Conservation (phyloP, 2,113 vertebrate genomes). For the Tenrec ecaudatus region DNA sequence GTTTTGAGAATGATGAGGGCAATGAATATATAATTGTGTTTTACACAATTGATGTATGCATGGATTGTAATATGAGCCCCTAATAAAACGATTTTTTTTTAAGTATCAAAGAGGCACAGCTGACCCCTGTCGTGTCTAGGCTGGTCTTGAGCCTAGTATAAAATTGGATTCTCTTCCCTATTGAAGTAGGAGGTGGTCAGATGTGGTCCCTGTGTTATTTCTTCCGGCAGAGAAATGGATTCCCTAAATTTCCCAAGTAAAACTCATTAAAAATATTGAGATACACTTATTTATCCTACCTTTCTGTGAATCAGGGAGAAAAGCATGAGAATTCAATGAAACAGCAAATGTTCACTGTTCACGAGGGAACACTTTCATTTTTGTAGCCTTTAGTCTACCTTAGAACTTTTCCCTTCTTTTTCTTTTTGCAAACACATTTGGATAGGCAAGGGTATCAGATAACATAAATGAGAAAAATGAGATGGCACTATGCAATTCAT, state of each 20-base stretch:
- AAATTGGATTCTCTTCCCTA: no score
- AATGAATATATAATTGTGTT: no score
- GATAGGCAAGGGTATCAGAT: background rate
- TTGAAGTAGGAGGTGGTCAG: no score
- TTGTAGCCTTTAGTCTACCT: background rate
- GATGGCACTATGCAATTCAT: background rate
- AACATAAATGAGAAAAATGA: background rate
- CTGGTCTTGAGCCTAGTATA: no score
- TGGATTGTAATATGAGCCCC: no score
- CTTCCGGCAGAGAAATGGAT: background rate
- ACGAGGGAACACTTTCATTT: conserved; percentile 5
- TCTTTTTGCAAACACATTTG: background rate
- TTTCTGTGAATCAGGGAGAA: background rate
- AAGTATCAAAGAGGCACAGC: no score
- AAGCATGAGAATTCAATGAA: background rate
- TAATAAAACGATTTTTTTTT: no score
- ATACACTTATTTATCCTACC: background rate
- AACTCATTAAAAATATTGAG: background rate
- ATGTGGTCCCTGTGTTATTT: background rate
- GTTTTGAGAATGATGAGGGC: no score
- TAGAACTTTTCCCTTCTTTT: background rate
- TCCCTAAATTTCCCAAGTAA: conserved; percentile 10
- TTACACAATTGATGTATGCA: no score
- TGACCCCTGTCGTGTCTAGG: no score
- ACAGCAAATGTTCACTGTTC: background rate